These are phyloP conservation scores for Chesias legatella DNA, from an alignment of 2,888 invertebrate species.

Conservation along the genomic window DNA sequence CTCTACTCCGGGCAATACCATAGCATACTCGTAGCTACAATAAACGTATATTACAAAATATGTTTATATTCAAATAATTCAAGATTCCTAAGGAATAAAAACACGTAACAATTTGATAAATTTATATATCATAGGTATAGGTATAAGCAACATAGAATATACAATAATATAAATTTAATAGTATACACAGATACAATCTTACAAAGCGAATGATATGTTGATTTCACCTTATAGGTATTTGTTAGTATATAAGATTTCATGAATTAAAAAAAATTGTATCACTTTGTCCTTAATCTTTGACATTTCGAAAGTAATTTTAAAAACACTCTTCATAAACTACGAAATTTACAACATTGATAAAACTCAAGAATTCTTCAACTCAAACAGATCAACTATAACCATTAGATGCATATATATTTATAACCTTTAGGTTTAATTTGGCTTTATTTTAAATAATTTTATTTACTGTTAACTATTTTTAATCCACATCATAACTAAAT, in stretches of 20 bases:
- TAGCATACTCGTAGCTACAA: constrained; percentile 22
- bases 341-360: constrained; percentile 27
- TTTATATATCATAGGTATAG: constrained; percentile 30
- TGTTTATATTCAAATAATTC: constrained; percentile 29
- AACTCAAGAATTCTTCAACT: constrained; percentile 17
- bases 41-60: constrained; percentile 28
- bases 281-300: constrained; percentile 48
- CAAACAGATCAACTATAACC: constrained; percentile 13
- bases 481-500: too few relatives aligned
- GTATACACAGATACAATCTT: constrained; percentile 58
- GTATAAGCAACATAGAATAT: constrained; percentile 55
- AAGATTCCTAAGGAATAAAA: constrained; percentile 26
- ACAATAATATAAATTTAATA: constrained; percentile 41
- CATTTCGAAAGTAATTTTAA: constrained; percentile 11
- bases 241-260: constrained; percentile 20
- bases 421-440: constrained; percentile 13
- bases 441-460: constrained; percentile 3
- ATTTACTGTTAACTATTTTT: not conserved
- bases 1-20: constrained; percentile 17
- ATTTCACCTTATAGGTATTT: constrained; percentile 60
- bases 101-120: constrained; percentile 26
- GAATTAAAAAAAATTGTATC: constrained; percentile 48
- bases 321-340: constrained; percentile 27
- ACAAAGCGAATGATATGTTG: constrained; percentile 80
- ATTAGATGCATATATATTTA: not conserved